Percentiles rank a stretch among this genome's conserved stretches.
Conservation (phyloP, 2,888 invertebrate genomes). For the Strigamia transsilvanica region DNA sequence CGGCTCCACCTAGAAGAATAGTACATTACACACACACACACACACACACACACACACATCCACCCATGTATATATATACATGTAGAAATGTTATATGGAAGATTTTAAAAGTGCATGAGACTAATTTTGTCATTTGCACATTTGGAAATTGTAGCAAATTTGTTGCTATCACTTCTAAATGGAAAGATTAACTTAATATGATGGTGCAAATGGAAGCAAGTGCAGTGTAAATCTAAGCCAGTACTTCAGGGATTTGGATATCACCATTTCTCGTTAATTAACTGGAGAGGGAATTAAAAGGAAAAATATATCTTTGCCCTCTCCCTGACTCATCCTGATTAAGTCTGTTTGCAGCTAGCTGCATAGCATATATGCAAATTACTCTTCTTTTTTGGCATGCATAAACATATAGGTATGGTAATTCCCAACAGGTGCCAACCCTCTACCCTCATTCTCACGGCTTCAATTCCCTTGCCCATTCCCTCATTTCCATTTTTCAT, state of each 20-base stretch:
- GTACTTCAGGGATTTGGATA: conserved; percentile 46
- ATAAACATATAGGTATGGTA: conserved; percentile 20
- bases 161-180: conserved; percentile 33
- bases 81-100: no score
- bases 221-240: conserved; percentile 35
- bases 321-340: conserved; percentile 33
- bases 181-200: conserved; percentile 47
- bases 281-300: conserved; percentile 38
- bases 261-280: conserved; percentile 34
- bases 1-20: conserved; percentile 48
- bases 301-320: conserved; percentile 29
- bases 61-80: neutral
- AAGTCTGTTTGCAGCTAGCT: conserved; percentile 33
- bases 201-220: conserved; percentile 41
- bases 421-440: conserved; percentile 47
- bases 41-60: neutral
- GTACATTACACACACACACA: neutral
- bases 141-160: conserved; percentile 21
- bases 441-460: conserved; percentile 19
- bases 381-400: conserved; percentile 33
- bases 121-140: conserved; percentile 9
- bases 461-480: conserved; percentile 18
- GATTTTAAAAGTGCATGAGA: neutral
- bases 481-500: conserved; percentile 39
- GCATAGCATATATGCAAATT: conserved; percentile 14